Conservation (phyloP, 2,113 vertebrate species). For the Fukomys damarensis region DNA sequence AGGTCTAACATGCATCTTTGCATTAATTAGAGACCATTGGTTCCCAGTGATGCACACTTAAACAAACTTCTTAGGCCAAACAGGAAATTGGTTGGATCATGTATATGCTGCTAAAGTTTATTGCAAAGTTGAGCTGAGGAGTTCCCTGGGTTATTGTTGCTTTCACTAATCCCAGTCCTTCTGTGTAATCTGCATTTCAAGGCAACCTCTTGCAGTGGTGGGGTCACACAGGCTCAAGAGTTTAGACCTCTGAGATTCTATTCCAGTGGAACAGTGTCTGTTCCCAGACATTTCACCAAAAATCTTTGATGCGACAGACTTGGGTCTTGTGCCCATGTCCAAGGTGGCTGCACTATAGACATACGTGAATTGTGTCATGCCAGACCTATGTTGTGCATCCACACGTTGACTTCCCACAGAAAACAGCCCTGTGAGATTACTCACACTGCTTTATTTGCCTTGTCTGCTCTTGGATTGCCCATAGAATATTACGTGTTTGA, state of each 20-base stretch:
- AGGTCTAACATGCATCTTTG: accelerated
- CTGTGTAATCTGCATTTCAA: accelerated
- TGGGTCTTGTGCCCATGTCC: background rate
- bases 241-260: background rate
- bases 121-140: accelerated
- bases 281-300: too few relatives aligned
- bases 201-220: too few relatives aligned
- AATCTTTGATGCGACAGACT: background rate
- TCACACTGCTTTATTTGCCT: background rate
- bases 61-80: too few relatives aligned
- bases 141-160: background rate
- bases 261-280: accelerated
- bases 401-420: background rate
- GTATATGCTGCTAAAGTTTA: background rate
- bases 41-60: background rate
- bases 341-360: accelerated
- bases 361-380: accelerated
- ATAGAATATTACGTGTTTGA: background rate
- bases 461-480: background rate
- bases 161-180: accelerated
- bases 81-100: accelerated
- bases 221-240: accelerated
- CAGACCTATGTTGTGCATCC: background rate
- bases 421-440: background rate
- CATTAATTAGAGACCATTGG: too few relatives aligned